Percentiles rank a stretch among this genome's conserved stretches.
These are phyloP conservation scores for Arrhopalites spinosus DNA, from an alignment of 2,888 invertebrate species.

Conservation along the genomic window DNA sequence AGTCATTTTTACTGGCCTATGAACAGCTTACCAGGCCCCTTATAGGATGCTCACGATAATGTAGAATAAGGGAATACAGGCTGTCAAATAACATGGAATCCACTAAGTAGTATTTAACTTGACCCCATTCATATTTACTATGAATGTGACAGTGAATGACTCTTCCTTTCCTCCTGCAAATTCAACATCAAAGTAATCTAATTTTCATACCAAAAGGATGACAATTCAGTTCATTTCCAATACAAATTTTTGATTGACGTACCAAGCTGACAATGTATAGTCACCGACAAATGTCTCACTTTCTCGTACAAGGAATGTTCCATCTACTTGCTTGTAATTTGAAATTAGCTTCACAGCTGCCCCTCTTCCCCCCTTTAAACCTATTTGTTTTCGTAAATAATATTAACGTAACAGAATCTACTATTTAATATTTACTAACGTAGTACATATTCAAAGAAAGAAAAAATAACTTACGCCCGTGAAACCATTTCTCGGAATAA, in stretches of 20 bases:
- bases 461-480: no score
- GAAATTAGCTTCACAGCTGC: slow-evolving; percentile 77
- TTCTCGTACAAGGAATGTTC: slow-evolving; percentile 89
- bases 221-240: background rate
- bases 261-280: slow-evolving; percentile 93
- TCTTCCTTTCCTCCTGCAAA: slow-evolving; percentile 69
- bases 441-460: no score
- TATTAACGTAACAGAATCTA: no score
- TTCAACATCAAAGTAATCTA: background rate
- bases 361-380: slow-evolving; percentile 75
- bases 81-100: slow-evolving; percentile 89
- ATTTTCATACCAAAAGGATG: no score
- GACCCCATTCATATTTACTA: slow-evolving; percentile 83
- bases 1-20: no score
- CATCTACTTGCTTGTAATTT: slow-evolving; percentile 82
- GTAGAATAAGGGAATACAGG: slow-evolving; percentile 85
- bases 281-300: slow-evolving; percentile 96
- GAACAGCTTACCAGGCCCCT: slow-evolving; percentile 80
- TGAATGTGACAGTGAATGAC: slow-evolving; percentile 93
- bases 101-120: slow-evolving; percentile 87
- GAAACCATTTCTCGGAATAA: slow-evolving; percentile 92
- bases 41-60: slow-evolving; percentile 84
- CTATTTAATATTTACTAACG: no score
- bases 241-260: slow-evolving; percentile 43
- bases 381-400: no score